Percentiles rank a stretch among this genome's conserved stretches.
Conservation (phyloP, 2,113 vertebrate species). For the Scartelaos histophorus region DNA sequence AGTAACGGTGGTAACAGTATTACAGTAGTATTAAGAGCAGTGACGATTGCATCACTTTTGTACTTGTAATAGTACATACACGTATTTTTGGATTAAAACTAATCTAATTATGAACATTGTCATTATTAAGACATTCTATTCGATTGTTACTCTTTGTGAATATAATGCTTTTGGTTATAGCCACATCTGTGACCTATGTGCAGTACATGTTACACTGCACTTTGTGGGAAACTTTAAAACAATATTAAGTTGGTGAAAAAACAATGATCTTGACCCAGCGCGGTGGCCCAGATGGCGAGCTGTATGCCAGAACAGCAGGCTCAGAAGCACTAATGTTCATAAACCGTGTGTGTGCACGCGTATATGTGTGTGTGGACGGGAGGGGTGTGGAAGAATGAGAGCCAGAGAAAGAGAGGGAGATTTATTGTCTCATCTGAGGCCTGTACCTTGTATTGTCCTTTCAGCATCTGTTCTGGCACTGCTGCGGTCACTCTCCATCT, state of each 20-base stretch:
- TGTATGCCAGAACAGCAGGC: conserved; percentile 96
- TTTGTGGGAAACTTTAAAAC: conserved; percentile 18
- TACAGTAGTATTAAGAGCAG: too few species aligned
- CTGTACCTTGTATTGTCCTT: conserved; percentile 99
- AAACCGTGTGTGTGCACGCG: conserved; percentile 59
- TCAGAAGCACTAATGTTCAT: conserved; percentile 92
- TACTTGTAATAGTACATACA: too few species aligned
- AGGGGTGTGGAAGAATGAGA: conserved; percentile 48
- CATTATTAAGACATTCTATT: neutral
- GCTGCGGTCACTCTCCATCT: conserved; percentile 99
- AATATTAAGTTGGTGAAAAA: conserved; percentile 70
- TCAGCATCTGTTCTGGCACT: conserved; percentile 99
- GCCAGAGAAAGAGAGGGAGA: conserved; percentile 77
- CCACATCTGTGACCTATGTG: neutral
- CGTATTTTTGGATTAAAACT: too few species aligned
- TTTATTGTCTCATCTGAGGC: conserved; percentile 96
- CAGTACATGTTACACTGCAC: neutral
- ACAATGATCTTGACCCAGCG: conserved; percentile 96
- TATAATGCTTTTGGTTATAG: neutral
- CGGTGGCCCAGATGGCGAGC: conserved; percentile 97
- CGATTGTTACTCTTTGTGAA: neutral
- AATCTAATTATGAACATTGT: neutral
- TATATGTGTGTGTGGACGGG: conserved; percentile 10
- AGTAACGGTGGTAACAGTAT: too few species aligned
- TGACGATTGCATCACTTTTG: too few species aligned